Percentiles rank a stretch among this genome's conserved stretches.
Conservation (phyloP, 1,140 invertebrate species). For the Planococcus citri region DNA sequence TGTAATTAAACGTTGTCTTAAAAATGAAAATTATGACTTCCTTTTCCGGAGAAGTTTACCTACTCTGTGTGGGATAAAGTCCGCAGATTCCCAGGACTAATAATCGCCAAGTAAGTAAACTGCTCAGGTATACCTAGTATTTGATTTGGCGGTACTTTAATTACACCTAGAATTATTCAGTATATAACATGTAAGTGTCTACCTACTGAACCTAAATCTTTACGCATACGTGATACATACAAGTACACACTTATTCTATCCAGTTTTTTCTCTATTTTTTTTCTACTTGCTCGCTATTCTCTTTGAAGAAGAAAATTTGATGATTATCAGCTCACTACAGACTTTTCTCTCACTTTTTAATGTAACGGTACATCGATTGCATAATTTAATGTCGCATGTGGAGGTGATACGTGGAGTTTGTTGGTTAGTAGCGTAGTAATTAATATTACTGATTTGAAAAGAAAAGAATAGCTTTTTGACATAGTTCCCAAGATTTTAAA, state of each 20-base stretch:
- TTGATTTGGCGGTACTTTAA: slow-evolving; percentile 6
- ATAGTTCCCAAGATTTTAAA: neutral
- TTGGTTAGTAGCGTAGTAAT: neutral
- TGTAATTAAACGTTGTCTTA: neutral
- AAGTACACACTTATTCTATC: too few species aligned
- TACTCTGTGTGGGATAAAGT: neutral
- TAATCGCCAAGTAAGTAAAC: neutral
- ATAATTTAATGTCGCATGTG: neutral
- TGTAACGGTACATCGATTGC: neutral
- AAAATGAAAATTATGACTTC: slow-evolving; percentile 17
- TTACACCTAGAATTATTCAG: neutral
- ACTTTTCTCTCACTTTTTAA: neutral
- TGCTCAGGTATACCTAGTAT: neutral
- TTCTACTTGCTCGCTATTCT: neutral
- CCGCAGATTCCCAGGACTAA: neutral
- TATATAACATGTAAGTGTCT: neutral
- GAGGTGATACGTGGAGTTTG: slow-evolving; percentile 1
- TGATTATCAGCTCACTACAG: neutral
- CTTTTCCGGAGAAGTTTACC: slow-evolving; percentile 9
- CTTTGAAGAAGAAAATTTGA: neutral
- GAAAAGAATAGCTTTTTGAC: neutral
- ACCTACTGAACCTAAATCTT: neutral
- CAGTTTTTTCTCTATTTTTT: too few species aligned
- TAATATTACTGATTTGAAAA: neutral
- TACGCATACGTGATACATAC: too few species aligned